A percentile compares a stretch with the other conserved stretches of the same genome.
Conservation (phyloP, 1,140 invertebrate species). For the Tribolium castaneum region DNA sequence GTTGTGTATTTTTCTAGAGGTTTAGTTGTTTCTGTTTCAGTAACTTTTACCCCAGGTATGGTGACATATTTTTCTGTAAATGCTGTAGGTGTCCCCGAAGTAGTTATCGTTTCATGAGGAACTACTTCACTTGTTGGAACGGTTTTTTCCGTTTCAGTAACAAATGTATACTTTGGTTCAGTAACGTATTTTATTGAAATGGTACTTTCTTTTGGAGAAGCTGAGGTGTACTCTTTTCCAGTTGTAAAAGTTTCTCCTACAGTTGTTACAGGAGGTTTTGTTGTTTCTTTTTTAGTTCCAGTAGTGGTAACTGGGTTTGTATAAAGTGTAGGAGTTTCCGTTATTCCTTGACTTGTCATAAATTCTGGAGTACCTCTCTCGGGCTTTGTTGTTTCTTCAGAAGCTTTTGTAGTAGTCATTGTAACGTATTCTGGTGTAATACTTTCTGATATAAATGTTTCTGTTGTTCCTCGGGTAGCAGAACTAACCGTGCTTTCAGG, state of each 20-base stretch:
- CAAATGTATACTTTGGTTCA: not conserved
- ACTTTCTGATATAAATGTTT: not conserved
- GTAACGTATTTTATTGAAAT: not conserved
- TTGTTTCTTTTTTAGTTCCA: not conserved
- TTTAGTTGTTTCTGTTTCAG: not conserved
- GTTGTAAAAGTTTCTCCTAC: not conserved
- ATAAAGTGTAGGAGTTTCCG: not conserved
- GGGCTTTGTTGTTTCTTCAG: not conserved
- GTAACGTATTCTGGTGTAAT: not conserved
- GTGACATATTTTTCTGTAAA: not conserved
- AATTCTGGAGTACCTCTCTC: not conserved
- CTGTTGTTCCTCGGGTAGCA: not conserved
- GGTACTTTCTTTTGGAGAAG: not conserved
- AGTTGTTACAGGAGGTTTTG: not conserved
- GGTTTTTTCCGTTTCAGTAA: not conserved
- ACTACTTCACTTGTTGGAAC: not conserved
- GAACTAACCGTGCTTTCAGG: constrained; percentile 16
- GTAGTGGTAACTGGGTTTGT: too few relatives aligned
- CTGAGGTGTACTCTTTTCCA: not conserved
- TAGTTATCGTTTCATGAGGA: not conserved
- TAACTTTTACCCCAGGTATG: not conserved
- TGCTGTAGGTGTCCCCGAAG: not conserved
- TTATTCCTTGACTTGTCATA: not conserved
- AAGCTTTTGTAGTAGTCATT: not conserved
- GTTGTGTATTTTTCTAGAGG: not conserved